These are phyloP conservation scores for Camelus dromedarius DNA, from an alignment of 2,113 vertebrate species.

Conservation along the genomic window DNA sequence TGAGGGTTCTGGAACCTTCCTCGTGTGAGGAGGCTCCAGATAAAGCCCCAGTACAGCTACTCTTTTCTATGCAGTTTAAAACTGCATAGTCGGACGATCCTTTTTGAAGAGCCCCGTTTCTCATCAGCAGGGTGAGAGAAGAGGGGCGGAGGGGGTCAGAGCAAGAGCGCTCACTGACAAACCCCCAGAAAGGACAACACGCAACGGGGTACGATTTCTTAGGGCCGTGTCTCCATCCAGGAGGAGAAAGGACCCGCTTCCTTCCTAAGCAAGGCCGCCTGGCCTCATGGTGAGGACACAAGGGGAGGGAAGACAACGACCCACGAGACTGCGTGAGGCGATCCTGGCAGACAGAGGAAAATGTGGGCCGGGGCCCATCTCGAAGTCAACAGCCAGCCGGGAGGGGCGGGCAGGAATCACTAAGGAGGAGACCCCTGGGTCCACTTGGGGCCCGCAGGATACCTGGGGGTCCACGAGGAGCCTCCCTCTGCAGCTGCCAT, in stretches of 20 bases:
- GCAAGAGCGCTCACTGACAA: rapidly evolving
- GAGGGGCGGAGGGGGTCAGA: rapidly evolving
- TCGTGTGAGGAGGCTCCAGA: background rate
- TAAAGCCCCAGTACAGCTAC: background rate
- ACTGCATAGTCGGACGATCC: background rate
- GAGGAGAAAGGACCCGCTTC: background rate
- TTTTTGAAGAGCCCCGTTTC: slow-evolving; percentile 24
- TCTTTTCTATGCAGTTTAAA: background rate
- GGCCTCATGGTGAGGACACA: background rate
- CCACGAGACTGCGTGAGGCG: rapidly evolving
- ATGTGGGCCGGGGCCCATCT: background rate
- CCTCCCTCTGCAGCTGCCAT: background rate
- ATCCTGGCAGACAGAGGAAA: background rate
- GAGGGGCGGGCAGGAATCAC: background rate
- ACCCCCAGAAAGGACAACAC: background rate
- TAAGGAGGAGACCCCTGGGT: background rate
- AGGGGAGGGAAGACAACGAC: background rate
- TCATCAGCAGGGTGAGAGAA: background rate
- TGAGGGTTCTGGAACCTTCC: slow-evolving; percentile 28
- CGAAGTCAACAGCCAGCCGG: background rate
- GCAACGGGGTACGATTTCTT: background rate
- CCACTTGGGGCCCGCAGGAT: too few species aligned
- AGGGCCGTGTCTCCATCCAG: background rate
- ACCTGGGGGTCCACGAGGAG: background rate
- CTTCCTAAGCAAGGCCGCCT: background rate